Conservation (phyloP, 2,888 invertebrate genomes). For the Melieria omissa region DNA sequence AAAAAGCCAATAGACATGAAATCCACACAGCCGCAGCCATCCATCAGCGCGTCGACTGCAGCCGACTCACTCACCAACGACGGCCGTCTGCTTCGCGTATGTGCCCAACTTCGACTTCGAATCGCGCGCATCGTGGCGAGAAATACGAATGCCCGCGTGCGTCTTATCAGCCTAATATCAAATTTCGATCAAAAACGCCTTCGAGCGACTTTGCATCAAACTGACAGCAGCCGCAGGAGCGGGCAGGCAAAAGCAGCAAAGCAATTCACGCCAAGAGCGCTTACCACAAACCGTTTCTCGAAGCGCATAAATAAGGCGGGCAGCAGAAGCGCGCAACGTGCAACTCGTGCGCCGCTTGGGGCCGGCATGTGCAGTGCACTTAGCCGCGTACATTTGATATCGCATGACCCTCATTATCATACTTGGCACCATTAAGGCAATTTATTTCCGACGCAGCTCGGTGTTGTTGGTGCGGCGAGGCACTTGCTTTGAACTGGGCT, state of each 20-base stretch:
- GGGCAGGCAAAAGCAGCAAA: conserved; percentile 9
- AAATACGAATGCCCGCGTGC: conserved; percentile 37
- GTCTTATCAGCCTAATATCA: conserved; percentile 64
- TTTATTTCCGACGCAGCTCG: conserved; percentile 48
- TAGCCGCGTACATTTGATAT: conserved; percentile 51
- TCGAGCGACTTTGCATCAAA: conserved; percentile 51
- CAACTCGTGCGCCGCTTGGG: conserved; percentile 12
- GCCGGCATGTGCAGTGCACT: not conserved
- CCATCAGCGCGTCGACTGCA: not conserved
- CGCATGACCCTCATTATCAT: conserved; percentile 65
- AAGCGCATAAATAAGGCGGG: conserved; percentile 40
- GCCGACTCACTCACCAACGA: too few species aligned
- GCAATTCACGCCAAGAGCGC: conserved; percentile 38
- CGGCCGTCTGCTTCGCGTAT: too few species aligned
- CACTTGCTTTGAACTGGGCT: conserved; percentile 32
- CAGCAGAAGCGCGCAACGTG: conserved; percentile 21
- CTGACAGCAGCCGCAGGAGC: conserved; percentile 24
- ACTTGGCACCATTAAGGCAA: conserved; percentile 64
- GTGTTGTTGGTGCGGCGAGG: not conserved
- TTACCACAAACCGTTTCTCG: conserved; percentile 41
- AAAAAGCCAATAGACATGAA: conserved; percentile 20
- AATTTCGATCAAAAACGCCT: conserved; percentile 66
- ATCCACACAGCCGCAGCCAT: conserved; percentile 5
- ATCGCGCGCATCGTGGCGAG: too few species aligned
- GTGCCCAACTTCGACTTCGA: too few species aligned